Evolutionary conservation across 2,888 invertebrate species (phyloP).

Genomic region (Lasius fuliginosus): DNA sequence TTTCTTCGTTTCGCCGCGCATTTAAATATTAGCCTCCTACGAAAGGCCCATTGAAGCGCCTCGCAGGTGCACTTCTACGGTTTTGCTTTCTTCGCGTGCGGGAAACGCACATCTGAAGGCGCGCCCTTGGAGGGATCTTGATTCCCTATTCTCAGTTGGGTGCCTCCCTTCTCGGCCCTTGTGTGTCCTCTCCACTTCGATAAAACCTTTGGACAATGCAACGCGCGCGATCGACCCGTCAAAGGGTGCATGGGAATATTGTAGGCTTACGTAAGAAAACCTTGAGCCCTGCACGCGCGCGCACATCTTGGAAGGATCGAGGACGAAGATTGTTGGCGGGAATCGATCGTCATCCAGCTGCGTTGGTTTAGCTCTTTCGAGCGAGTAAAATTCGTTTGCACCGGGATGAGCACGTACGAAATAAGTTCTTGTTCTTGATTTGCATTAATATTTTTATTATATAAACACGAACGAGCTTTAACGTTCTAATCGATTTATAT

Average conservation of each 20-base stretch:
- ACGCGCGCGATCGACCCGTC: slow-evolving; percentile 71
- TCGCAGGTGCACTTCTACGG: slow-evolving; percentile 77
- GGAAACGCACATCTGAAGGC: slow-evolving; percentile 68
- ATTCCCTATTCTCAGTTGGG: slow-evolving; percentile 72
- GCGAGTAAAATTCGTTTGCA: slow-evolving; percentile 29
- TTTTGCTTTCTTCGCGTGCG: slow-evolving; percentile 74
- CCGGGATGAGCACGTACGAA: slow-evolving; percentile 4
- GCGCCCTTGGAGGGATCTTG: slow-evolving; percentile 72
- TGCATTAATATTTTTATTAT: not conserved
- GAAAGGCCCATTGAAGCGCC: slow-evolving; percentile 71
- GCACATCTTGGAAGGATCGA: slow-evolving; percentile 51
- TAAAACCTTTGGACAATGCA: slow-evolving; percentile 71
- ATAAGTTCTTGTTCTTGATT: slow-evolving; percentile 6
- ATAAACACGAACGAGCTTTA: not conserved
- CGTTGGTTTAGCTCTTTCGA: slow-evolving; percentile 51
- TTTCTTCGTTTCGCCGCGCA: slow-evolving; percentile 72
- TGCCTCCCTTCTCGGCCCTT: slow-evolving; percentile 51
- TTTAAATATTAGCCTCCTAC: slow-evolving; percentile 84
- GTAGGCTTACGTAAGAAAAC: slow-evolving; percentile 43
- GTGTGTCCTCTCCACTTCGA: slow-evolving; percentile 54
- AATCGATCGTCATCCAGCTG: slow-evolving; percentile 66
- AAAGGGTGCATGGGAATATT: slow-evolving; percentile 75
- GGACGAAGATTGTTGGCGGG: slow-evolving; percentile 65
- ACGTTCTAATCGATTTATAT: not conserved
- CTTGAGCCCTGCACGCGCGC: slow-evolving; percentile 59